These are phyloP conservation scores for Cenopis cana DNA, from an alignment of 2,888 invertebrate genomes.

Conservation along the genomic window DNA sequence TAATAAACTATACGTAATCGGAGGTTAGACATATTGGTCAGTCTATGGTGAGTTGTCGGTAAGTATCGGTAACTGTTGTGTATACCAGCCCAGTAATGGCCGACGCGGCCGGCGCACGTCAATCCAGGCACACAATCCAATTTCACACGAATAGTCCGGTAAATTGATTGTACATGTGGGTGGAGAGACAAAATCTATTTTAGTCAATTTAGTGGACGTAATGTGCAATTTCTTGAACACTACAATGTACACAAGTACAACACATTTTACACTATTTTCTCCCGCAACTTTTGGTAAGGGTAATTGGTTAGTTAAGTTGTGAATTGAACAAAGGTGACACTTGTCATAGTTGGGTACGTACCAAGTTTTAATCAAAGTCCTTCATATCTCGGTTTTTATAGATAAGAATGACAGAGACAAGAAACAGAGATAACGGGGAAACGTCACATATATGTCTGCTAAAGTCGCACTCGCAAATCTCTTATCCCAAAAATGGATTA, in stretches of 20 bases:
- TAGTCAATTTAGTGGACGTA: neutral
- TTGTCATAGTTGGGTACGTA: no score
- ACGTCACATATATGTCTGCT: no score
- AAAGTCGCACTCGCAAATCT: no score
- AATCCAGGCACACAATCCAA: conserved; percentile 18
- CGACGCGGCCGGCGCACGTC: conserved; percentile 7
- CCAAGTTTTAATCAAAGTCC: no score
- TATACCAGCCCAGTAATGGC: conserved; percentile 14
- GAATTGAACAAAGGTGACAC: no score
- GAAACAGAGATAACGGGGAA: no score
- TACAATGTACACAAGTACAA: neutral
- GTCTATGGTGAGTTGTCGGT: neutral
- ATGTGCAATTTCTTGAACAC: neutral
- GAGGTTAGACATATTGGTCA: no score
- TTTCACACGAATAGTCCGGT: conserved; percentile 21
- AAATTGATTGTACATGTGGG: conserved; percentile 10
- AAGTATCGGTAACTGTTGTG: neutral
- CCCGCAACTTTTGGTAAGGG: neutral
- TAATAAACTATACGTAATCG: no score
- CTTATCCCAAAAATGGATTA: no score
- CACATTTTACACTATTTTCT: neutral
- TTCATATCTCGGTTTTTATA: no score
- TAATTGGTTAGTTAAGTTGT: no score
- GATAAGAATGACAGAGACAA: no score
- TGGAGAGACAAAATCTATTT: neutral